A percentile compares a stretch with the other conserved stretches of the same genome.
Conservation (phyloP, 1,140 invertebrate species). For the Cotesia chilonis region DNA sequence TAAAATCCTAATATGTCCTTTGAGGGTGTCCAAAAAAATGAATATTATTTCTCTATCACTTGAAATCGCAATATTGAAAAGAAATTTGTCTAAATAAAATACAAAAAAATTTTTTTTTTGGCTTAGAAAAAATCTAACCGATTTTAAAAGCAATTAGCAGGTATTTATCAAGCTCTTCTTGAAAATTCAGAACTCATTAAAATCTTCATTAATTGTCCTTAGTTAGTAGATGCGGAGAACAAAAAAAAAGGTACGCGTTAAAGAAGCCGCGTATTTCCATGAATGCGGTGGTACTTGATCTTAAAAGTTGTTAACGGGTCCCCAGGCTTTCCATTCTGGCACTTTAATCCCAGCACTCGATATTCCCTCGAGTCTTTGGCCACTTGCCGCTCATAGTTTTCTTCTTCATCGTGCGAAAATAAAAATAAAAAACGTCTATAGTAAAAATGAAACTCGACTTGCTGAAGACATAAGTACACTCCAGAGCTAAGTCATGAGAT, state of each 20-base stretch:
- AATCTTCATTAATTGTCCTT: background rate
- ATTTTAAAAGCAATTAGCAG: background rate
- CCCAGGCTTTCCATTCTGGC: constrained; percentile 29
- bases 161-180: no score
- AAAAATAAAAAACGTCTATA: background rate
- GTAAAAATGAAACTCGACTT: constrained; percentile 16
- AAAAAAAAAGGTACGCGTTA: background rate
- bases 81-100: no score
- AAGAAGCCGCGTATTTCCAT: background rate
- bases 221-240: background rate
- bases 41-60: no score
- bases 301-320: constrained; percentile 31
- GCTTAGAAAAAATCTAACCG: no score
- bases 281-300: background rate
- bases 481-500: background rate
- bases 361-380: constrained; percentile 27
- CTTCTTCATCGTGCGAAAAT: background rate
- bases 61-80: no score
- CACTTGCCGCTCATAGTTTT: constrained; percentile 25
- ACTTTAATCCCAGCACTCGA: constrained; percentile 32
- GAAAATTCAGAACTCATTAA: no score
- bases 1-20: no score
- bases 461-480: constrained; percentile 17
- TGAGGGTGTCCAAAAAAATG: no score
- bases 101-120: no score